Conservation (phyloP, 2,113 vertebrate species). For the Chinchilla lanigera region DNA sequence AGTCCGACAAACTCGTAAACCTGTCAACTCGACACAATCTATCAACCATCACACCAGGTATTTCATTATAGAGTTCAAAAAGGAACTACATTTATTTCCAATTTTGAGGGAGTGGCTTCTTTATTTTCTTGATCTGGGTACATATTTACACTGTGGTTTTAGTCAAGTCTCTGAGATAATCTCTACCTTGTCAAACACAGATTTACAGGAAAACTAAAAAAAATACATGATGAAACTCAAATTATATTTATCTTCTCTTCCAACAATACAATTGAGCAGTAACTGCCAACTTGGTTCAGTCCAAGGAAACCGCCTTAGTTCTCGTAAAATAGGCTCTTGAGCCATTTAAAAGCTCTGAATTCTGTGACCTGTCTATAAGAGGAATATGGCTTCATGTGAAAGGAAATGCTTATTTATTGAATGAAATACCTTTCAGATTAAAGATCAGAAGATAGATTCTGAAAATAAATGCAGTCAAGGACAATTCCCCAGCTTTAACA, state of each 20-base stretch:
- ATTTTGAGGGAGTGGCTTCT: background rate
- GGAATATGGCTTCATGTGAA: background rate
- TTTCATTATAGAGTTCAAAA: background rate
- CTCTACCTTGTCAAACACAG: background rate
- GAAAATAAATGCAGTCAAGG: background rate
- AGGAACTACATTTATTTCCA: background rate
- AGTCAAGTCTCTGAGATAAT: background rate
- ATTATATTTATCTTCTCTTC: constrained; percentile 12
- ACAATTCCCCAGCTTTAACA: background rate
- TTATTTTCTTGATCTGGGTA: background rate
- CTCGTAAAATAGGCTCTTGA: background rate
- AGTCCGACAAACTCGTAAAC: no score
- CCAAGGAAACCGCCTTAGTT: background rate
- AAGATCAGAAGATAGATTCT: background rate
- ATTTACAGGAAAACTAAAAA: background rate
- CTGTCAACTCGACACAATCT: no score
- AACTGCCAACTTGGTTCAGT: background rate
- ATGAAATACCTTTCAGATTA: background rate
- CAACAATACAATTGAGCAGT: background rate
- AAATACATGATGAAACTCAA: background rate
- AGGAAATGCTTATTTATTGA: background rate
- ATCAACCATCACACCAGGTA: background rate
- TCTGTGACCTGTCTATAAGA: background rate
- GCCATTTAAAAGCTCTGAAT: background rate
- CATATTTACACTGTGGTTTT: background rate